Evolutionary conservation across 2,797 vertebrate genomes (phyloP).

Genomic region (Poecilia wingei): DNA sequence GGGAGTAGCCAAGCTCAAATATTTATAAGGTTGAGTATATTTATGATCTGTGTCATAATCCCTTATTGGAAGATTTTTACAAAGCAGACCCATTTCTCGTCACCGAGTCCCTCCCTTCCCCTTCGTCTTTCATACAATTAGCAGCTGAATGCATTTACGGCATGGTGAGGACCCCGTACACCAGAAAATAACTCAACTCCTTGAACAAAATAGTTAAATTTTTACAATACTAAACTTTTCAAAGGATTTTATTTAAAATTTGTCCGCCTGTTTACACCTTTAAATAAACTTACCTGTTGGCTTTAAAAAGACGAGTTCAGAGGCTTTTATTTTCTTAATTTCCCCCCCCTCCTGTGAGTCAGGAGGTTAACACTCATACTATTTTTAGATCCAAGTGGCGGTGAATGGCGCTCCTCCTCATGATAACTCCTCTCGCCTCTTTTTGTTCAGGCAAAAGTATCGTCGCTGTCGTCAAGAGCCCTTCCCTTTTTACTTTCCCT

Average conservation of each 20-base stretch:
- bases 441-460: slow-evolving; percentile 73
- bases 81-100: slow-evolving; percentile 37
- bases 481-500: slow-evolving; percentile 51
- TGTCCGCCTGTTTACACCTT: no score
- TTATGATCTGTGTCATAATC: slow-evolving; percentile 84
- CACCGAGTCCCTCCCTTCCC: not conserved
- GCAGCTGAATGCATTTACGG: not conserved
- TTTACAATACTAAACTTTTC: no score
- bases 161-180: not conserved
- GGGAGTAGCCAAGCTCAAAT: slow-evolving; percentile 84
- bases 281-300: slow-evolving; percentile 52
- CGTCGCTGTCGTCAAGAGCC: slow-evolving; percentile 73
- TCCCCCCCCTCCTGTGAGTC: slow-evolving; percentile 16
- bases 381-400: slow-evolving; percentile 84
- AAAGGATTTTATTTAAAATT: no score
- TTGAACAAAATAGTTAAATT: no score
- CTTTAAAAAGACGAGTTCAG: not conserved
- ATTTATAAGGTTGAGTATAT: slow-evolving; percentile 86
- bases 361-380: slow-evolving; percentile 79
- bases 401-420: slow-evolving; percentile 81
- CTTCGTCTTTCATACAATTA: not conserved
- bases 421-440: slow-evolving; percentile 82
- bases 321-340: slow-evolving; percentile 48
- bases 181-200: not conserved
- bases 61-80: slow-evolving; percentile 73